Base-by-base conservation (phyloP, 2,113 vertebrate genomes). In the Semicossyphus pulcher region DNA sequence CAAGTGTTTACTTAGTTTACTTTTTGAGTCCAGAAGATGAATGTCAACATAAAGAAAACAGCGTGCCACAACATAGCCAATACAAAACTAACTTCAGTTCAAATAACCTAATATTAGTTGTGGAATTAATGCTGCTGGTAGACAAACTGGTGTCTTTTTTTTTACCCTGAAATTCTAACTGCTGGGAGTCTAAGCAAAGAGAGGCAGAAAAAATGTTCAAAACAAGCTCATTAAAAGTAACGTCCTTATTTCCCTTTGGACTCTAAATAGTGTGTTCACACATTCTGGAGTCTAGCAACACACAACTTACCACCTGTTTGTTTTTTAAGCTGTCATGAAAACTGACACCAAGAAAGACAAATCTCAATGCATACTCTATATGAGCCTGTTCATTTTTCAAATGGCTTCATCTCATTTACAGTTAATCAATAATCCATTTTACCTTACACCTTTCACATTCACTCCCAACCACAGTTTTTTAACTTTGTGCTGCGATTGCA, bases 401-500 rank as follows among this genome's bases (percentile, higher is more conserved):
- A 39, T 47, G 23, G 32, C 47, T 32, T 10, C 21, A 8, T 4
- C 21, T 51, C 25, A 60, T 52, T 61, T 31, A 23, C 54, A 65
- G 11, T 5, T 28, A 28, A 53, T 66, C 47, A 52, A 34, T 34
- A 61, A 45, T 10, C 41, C 10, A 21, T 72, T 52, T 39, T 58
- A n/a, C 65, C 31, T 69, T 14, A 12, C 18, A 41, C 15, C 29
- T 0, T 5, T 53, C n/a, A 31, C 14, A 59, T 7, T 36, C 2
- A 23, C 26, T 56, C 28, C 48, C 36, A 29, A 21, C 39, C 26
- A 18, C 9, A 31, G 10, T 15, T 37, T 29, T 48, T 47, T 23
- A 25, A 39, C 31, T 41, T 44, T 54, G 54, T 63, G 53, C 34
- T 64, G 41, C 3, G 7, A 32, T 48, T 80, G 48, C 65, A 66